phyloP scores from a whole-genome alignment of 2,797 vertebrate genomes.

The Vultur gryphus region DNA sequence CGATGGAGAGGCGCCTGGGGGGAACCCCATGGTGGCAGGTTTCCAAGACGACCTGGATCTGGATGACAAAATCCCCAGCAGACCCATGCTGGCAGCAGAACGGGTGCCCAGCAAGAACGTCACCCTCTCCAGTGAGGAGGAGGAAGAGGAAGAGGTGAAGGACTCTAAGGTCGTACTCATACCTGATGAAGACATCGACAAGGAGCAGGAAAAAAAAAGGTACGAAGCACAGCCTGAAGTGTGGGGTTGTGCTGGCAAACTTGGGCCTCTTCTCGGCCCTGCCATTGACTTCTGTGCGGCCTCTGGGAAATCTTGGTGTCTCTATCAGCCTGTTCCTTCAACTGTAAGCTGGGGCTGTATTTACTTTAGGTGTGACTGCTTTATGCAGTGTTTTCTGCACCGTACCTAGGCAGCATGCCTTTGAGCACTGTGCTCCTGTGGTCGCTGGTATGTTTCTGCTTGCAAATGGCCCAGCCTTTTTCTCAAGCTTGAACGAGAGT shows the following conservation, averaged over 20 bases:
- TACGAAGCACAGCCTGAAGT: conserved; percentile 38
- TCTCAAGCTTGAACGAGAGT: background rate
- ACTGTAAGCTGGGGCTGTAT: background rate
- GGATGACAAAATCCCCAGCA: conserved; percentile 77
- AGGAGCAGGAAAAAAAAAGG: conserved; percentile 74
- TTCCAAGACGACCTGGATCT: conserved; percentile 93
- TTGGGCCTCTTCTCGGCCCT: background rate
- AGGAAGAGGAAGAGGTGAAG: conserved; percentile 54
- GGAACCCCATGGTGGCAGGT: conserved; percentile 91
- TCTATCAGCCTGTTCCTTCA: background rate
- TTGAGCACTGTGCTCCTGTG: background rate
- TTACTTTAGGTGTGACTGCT: background rate
- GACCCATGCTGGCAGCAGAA: conserved; percentile 18
- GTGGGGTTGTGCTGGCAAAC: background rate
- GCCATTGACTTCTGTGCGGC: background rate
- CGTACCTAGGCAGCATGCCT: rapidly evolving
- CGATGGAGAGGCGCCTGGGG: conserved; percentile 78
- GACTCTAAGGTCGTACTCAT: background rate
- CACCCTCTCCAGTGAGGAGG: conserved; percentile 87
- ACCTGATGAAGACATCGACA: conserved; percentile 66
- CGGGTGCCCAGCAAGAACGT: conserved; percentile 76
- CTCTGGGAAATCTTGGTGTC: background rate
- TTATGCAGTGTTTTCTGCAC: background rate
- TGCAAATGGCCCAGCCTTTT: background rate
- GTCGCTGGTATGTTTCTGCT: rapidly evolving